Evolutionary conservation across 2,888 invertebrate species (phyloP), one percentile per base, ranked within the genome.

Genomic region (Apoderus coryli): DNA sequence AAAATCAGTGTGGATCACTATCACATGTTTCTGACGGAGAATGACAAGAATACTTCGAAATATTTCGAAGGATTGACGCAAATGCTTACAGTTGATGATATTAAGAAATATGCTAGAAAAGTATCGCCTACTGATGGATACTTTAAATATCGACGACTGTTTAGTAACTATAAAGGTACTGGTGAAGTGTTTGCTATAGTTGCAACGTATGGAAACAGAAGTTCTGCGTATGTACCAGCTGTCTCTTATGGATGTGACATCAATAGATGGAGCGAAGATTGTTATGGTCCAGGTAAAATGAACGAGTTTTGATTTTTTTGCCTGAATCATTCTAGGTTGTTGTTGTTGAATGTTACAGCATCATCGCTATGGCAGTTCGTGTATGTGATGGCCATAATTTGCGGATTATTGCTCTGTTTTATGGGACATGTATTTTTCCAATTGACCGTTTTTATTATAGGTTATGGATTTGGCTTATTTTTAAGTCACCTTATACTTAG

Each of bases 211-310:
- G 51, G 46, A 13, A 47, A 54, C 33, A 33, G 46, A 6, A 66
- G 65, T 38, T 63, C 74, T 1, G 67, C 74, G 3, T 82, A 84
- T 49, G 68, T 79, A 1, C 78, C 82, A 1, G 58, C 63, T 2
- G 59, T 67, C 27, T 69, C 71, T 2, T 81, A 78, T 46, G 74
- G 68, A 2, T 82, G 81, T 52, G 59, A 63, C 35, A 56, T 66
- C 2, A 29, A 56, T 4, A 46, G 55, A 3, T 59, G 60, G 30
- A 51, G 54, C 10, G 61, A 63, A 38, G 52, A 49, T 26, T 74
- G 75, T 46, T 52, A 62, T 30, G 50, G 64, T 37, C 52, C 68
- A 39, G 63, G 74, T 73, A 60, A 58, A 19, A n/a, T 19, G 19
- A 19, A 19, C 19, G 19, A 19, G 7, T 7, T 23, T 11, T 16